Percentiles rank a stretch among this genome's conserved stretches.
Evolutionary conservation across 2,888 invertebrate species (phyloP).

Genomic region (Nemurella pictetii): DNA sequence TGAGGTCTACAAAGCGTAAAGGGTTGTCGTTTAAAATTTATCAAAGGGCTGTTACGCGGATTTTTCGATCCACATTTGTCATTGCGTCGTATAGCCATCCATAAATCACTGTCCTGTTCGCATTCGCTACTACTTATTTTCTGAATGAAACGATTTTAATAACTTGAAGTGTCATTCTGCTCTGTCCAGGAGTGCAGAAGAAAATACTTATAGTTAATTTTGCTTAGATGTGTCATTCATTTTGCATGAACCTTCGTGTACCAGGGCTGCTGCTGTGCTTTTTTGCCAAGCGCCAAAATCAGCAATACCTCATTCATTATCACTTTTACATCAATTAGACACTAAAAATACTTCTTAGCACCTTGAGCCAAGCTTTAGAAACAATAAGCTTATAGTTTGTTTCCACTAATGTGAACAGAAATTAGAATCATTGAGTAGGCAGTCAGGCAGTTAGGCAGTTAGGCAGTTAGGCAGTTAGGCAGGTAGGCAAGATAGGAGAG

Average conservation of each 20-base stretch:
- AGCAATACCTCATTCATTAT: constrained; percentile 27
- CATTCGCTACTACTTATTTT: neutral
- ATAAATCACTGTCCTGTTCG: too few species aligned
- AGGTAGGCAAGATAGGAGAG: neutral
- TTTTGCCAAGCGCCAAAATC: constrained; percentile 18
- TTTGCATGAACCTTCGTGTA: neutral
- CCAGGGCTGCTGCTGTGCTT: neutral
- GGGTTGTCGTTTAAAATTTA: neutral
- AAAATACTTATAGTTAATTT: too few species aligned
- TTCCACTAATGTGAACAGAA: constrained; percentile 21
- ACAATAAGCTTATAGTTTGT: constrained; percentile 27
- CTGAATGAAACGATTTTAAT: neutral
- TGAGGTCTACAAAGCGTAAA: neutral
- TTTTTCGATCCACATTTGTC: neutral
- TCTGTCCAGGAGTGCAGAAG: too few species aligned
- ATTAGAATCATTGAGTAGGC: constrained; percentile 11
- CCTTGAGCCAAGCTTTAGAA: constrained; percentile 11
- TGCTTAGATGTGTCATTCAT: neutral
- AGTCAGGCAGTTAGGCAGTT: neutral
- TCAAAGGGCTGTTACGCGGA: neutral
- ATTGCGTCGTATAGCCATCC: neutral
- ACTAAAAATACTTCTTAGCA: neutral
- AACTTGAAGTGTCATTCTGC: too few species aligned
- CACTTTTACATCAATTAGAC: constrained; percentile 15
- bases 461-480: neutral